phyloP scores from a whole-genome alignment of 2,888 invertebrate genomes.

The Chromoteleia sp. region DNA sequence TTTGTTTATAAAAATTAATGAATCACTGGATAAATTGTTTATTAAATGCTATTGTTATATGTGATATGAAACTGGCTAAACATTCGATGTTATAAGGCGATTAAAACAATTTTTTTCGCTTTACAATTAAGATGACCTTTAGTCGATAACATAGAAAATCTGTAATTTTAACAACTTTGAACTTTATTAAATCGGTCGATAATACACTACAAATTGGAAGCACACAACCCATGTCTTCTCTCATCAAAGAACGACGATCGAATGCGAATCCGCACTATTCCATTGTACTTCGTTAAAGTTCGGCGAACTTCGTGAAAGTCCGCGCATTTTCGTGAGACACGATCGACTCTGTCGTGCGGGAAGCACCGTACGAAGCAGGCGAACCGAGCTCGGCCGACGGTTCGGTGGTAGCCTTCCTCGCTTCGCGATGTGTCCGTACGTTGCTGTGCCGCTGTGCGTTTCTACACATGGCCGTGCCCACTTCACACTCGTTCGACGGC shows the following conservation, averaged over 20 bases:
- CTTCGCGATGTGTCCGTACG: conserved; percentile 70
- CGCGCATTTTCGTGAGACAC: conserved; percentile 43
- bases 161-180: not conserved
- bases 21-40: too few species aligned
- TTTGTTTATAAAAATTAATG: too few species aligned
- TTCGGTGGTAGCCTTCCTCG: conserved; percentile 68
- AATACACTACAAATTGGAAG: not conserved
- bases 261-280: conserved; percentile 22
- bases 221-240: conserved; percentile 6
- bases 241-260: conserved; percentile 27
- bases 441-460: conserved; percentile 68
- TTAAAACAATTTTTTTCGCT: too few species aligned
- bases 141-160: not conserved
- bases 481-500: conserved; percentile 60
- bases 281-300: conserved; percentile 35
- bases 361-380: conserved; percentile 65
- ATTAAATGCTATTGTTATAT: too few species aligned
- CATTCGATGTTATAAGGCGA: too few species aligned
- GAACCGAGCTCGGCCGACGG: conserved; percentile 68
- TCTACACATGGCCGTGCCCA: conserved; percentile 70
- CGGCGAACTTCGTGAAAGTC: conserved; percentile 5
- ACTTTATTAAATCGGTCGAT: not conserved
- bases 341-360: conserved; percentile 38
- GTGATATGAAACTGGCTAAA: too few species aligned
- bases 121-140: too few species aligned